These are phyloP conservation scores for Felis catus DNA, from an alignment of 2,113 vertebrate genomes.

Conservation along the genomic window DNA sequence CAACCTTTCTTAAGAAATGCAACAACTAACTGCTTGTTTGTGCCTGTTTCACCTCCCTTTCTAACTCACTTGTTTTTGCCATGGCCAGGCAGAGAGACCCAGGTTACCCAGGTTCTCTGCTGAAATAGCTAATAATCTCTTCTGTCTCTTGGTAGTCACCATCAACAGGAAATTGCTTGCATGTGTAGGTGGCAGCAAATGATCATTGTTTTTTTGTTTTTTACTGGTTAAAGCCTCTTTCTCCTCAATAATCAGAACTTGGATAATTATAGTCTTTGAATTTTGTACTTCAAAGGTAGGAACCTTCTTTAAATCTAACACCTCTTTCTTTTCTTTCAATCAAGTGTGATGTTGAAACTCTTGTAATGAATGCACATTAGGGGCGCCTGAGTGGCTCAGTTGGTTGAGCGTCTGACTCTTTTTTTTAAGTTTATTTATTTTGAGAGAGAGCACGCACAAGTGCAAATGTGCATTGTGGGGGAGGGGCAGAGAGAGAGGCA, in stretches of 20 bases:
- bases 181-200: constrained; percentile 23
- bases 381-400: too few species aligned
- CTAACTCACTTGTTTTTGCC: constrained; percentile 38
- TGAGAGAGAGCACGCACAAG: too few species aligned
- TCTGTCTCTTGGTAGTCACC: constrained; percentile 23
- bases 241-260: constrained; percentile 21
- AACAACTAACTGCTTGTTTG: background rate
- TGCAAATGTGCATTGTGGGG: too few species aligned
- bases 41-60: constrained; percentile 6
- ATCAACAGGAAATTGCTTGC: background rate
- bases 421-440: too few species aligned
- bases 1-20: constrained; percentile 42
- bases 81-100: background rate
- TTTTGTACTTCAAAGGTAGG: background rate
- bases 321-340: constrained; percentile 39
- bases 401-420: too few species aligned
- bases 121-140: constrained; percentile 18
- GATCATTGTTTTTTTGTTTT: background rate
- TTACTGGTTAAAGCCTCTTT: constrained; percentile 1
- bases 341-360: constrained; percentile 35
- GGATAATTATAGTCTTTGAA: constrained; percentile 4
- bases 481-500: too few species aligned
- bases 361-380: constrained; percentile 38
- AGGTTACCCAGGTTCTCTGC: background rate
- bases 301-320: constrained; percentile 38